Evolutionary conservation across 2,888 invertebrate genomes (phyloP).

Genomic region (Xestia xanthographa): DNA sequence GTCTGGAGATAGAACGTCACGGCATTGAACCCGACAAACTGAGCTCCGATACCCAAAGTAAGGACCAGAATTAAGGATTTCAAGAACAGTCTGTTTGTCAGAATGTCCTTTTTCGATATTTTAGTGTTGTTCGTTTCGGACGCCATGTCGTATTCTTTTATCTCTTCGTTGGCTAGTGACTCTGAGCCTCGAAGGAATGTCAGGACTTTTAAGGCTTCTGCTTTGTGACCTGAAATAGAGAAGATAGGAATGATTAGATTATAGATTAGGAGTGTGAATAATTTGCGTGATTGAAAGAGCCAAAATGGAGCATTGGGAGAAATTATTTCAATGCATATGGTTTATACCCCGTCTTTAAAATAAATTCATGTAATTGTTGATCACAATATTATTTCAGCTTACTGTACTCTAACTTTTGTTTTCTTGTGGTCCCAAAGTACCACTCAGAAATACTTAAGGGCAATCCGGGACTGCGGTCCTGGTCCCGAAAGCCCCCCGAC

Average conservation of each 20-base stretch:
- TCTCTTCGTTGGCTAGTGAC: conserved; percentile 72
- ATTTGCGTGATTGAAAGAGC: not conserved
- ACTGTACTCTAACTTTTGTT: no score
- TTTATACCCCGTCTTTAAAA: no score
- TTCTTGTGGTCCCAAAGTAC: no score
- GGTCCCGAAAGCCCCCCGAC: no score
- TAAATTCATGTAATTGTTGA: no score
- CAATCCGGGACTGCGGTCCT: no score
- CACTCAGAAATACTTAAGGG: no score
- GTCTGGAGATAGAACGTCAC: conserved; percentile 80
- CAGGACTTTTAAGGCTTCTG: conserved; percentile 75
- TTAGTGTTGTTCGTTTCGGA: conserved; percentile 34
- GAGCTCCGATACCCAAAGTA: conserved; percentile 51
- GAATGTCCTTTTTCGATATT: conserved; percentile 57
- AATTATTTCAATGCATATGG: not conserved
- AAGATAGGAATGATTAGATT: not conserved
- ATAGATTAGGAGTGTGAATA: not conserved
- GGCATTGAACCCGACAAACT: conserved; percentile 77
- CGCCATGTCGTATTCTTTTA: conserved; percentile 75
- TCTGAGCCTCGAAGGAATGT: conserved; percentile 78
- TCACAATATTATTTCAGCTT: no score
- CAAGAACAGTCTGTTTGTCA: conserved; percentile 53
- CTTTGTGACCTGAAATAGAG: conserved; percentile 72
- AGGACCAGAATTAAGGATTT: conserved; percentile 52
- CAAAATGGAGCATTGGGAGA: not conserved